A percentile compares a stretch with the other conserved stretches of the same genome.
Evolutionary conservation across 2,797 vertebrate species (phyloP).

Genomic region (Mus spretus): DNA sequence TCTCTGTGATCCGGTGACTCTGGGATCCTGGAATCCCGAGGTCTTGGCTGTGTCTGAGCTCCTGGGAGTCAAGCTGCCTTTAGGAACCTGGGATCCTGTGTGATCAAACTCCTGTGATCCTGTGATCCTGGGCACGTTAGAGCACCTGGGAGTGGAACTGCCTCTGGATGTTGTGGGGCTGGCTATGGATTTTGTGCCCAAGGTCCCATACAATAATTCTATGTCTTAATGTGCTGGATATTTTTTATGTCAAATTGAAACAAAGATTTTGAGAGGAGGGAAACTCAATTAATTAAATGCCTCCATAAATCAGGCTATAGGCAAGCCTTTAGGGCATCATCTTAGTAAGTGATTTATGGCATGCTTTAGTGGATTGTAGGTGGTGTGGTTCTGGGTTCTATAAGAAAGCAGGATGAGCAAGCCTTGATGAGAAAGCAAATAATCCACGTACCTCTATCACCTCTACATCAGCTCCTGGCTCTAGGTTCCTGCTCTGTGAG

Average conservation of each 20-base stretch:
- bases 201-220: not conserved
- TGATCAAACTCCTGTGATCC: no score
- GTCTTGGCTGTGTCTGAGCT: no score
- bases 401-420: not conserved
- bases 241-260: not conserved
- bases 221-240: not conserved
- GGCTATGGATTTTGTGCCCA: no score
- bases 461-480: not conserved
- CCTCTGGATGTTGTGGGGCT: no score
- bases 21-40: no score
- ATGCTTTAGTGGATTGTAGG: not conserved
- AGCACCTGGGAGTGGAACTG: no score
- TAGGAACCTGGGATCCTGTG: no score
- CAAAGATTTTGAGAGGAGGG: not conserved
- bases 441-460: not conserved
- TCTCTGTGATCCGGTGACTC: no score
- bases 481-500: not conserved
- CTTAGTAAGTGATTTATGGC: not conserved
- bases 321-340: not conserved
- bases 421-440: not conserved
- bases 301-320: not conserved
- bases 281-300: not conserved
- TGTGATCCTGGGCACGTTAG: no score
- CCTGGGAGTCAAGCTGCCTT: no score
- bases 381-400: not conserved